Evolutionary conservation across 2,888 invertebrate genomes (phyloP).

Genomic region (Acronicta psi): DNA sequence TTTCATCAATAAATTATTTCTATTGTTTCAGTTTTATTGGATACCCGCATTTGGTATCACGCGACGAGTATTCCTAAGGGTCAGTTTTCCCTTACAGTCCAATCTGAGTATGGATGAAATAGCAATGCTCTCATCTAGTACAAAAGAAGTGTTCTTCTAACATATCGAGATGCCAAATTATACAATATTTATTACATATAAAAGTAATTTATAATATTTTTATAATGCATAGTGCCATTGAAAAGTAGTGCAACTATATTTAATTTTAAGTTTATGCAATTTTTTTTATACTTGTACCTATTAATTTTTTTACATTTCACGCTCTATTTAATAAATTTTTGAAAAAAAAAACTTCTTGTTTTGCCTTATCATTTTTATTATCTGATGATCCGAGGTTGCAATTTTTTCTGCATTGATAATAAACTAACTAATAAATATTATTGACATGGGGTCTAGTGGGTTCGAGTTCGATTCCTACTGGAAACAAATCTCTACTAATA

Average conservation of each 20-base stretch:
- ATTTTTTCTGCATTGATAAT: too few relatives aligned
- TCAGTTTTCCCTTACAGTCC: conserved; percentile 95
- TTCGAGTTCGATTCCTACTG: too few relatives aligned
- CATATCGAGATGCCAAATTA: conserved; percentile 86
- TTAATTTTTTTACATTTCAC: conserved; percentile 53
- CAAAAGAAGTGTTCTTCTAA: conserved; percentile 72
- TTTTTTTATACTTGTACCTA: conserved; percentile 66
- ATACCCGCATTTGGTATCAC: conserved; percentile 98
- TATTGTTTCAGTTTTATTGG: conserved; percentile 92
- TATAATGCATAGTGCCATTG: conserved; percentile 79
- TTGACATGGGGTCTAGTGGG: too few relatives aligned
- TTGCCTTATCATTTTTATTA: conserved; percentile 6
- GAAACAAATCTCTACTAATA: too few relatives aligned
- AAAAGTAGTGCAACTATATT: conserved; percentile 77
- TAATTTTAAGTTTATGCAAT: conserved; percentile 68
- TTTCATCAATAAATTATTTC: background rate
- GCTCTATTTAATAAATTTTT: conserved; percentile 40
- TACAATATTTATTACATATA: conserved; percentile 59
- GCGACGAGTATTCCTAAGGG: conserved; percentile 94
- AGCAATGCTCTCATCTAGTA: conserved; percentile 68
- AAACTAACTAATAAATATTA: too few relatives aligned
- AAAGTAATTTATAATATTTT: conserved; percentile 65
- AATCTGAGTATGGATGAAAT: conserved; percentile 95
- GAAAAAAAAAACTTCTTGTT: conserved; percentile 16
- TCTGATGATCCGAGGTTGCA: too few relatives aligned